phyloP scores from a whole-genome alignment of 1,140 invertebrate genomes.

The Drosophila gunungcola region DNA sequence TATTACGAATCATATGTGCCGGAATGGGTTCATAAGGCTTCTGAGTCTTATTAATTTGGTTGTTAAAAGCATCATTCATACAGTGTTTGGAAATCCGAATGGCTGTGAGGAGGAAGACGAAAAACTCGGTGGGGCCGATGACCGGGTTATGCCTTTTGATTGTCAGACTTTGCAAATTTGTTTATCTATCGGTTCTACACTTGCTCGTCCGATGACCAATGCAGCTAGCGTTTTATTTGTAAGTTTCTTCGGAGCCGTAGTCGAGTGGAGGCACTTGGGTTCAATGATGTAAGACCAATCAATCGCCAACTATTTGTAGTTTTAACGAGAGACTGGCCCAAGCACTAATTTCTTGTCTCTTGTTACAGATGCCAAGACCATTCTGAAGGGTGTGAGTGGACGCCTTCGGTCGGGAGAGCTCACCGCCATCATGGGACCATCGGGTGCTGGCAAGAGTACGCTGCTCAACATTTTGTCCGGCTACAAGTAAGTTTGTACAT shows the following conservation, averaged over 20 bases:
- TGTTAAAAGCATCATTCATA: neutral
- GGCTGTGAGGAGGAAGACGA: constrained; percentile 4
- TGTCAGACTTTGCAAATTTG: constrained; percentile 24
- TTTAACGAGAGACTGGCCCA: neutral
- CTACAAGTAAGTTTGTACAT: constrained; percentile 90
- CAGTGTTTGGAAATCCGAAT: neutral
- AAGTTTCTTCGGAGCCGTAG: constrained; percentile 4
- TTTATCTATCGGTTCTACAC: constrained; percentile 33
- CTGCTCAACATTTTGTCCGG: constrained; percentile 94
- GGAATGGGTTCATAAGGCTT: neutral
- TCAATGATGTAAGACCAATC: constrained; percentile 26
- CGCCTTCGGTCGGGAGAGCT: constrained; percentile 92
- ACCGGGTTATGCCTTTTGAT: constrained; percentile 31
- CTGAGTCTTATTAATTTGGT: constrained; percentile 2
- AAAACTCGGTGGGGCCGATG: constrained; percentile 37
- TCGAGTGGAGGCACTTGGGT: constrained; percentile 10
- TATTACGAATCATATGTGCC: neutral
- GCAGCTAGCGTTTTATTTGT: constrained; percentile 14
- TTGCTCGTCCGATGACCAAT: constrained; percentile 10
- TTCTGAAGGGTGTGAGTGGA: constrained; percentile 93
- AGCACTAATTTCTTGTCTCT: constrained; percentile 23
- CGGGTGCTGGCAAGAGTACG: constrained; percentile 96
- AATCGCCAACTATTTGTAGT: constrained; percentile 26
- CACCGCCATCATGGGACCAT: constrained; percentile 97
- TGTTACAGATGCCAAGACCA: constrained; percentile 90